Percentiles rank a stretch among this genome's conserved stretches.
Evolutionary conservation across 30 jellyfish, hydroid and myxozoan genomes (phyloP).

Genomic region (Cassiopea xamachana): DNA sequence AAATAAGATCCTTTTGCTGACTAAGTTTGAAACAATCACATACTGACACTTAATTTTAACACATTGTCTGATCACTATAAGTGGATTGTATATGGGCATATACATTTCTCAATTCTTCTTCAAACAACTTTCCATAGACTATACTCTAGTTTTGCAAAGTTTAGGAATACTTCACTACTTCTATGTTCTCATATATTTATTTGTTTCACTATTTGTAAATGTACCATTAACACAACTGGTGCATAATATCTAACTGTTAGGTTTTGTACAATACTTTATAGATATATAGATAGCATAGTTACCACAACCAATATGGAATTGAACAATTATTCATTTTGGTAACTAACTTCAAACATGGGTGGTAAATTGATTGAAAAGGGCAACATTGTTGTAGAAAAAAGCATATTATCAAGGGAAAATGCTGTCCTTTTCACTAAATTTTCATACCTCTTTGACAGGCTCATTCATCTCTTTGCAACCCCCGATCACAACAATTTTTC

Average conservation of each 20-base stretch:
- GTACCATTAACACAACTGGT: no score
- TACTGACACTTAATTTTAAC: background rate
- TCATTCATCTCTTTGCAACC: constrained; percentile 68
- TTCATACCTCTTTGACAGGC: constrained; percentile 70
- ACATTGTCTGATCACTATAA: background rate
- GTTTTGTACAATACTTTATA: no score
- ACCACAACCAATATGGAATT: no score
- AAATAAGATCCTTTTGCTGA: background rate
- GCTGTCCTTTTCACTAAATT: background rate
- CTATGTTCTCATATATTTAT: no score
- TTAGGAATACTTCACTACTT: no score
- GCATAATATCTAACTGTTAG: no score
- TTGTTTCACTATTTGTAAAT: no score
- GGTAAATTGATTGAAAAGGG: no score
- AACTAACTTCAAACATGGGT: no score
- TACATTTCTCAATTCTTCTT: background rate
- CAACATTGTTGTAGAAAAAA: background rate
- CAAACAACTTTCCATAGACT: background rate
- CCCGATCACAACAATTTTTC: constrained; percentile 59
- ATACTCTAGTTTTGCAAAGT: background rate
- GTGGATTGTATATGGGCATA: background rate
- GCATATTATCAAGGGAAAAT: background rate
- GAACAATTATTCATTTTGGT: no score
- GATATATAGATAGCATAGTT: no score
- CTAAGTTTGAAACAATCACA: background rate